These are phyloP conservation scores for Pithys albifrons DNA, from an alignment of 2,113 vertebrate genomes.

Conservation along the genomic window DNA sequence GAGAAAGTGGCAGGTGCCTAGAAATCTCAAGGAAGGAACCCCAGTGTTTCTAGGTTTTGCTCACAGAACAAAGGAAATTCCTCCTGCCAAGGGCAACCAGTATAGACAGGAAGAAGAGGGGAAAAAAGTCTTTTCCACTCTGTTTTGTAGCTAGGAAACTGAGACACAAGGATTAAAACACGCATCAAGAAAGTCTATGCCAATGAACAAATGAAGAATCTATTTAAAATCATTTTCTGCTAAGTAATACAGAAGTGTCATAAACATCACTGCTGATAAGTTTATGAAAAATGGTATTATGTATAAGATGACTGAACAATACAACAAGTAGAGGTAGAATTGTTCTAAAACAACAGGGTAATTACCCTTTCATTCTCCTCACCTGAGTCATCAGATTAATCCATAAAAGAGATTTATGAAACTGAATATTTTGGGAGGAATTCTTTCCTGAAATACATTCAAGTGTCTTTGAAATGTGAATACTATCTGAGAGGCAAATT, in stretches of 20 bases:
- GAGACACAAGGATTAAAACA: not conserved
- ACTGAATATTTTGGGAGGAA: not conserved
- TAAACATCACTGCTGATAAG: not conserved
- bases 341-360: not conserved
- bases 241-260: not conserved
- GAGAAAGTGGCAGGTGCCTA: not conserved
- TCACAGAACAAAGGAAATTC: not conserved
- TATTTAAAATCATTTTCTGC: not conserved
- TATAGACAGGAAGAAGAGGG: not conserved
- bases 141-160: not conserved
- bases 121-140: not conserved
- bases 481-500: not conserved
- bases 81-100: not conserved
- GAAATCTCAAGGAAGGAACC: not conserved
- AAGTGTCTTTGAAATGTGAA: not conserved
- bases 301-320: not conserved
- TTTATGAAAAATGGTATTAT: not conserved
- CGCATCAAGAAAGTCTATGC: not conserved
- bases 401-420: not conserved
- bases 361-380: not conserved
- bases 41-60: not conserved
- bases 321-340: not conserved
- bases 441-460: not conserved
- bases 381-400: not conserved
- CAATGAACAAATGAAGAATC: not conserved